phyloP scores from a whole-genome alignment of 2,113 vertebrate species.

The Plestiodon gilberti region DNA sequence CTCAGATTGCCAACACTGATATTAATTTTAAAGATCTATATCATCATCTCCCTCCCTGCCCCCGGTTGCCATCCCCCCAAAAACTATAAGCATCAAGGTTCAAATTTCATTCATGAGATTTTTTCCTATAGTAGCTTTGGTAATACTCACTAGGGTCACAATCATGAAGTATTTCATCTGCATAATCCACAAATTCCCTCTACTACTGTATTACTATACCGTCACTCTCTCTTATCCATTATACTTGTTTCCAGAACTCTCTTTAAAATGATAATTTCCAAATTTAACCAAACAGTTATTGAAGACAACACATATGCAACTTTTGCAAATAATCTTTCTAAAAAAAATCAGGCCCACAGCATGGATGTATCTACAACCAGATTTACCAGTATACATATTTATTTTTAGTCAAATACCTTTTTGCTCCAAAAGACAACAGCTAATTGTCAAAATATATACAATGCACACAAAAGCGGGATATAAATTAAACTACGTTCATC shows the following conservation, averaged over 20 bases:
- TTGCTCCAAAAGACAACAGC: neutral
- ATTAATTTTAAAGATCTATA: too few species aligned
- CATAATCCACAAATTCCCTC: neutral
- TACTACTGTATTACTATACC: neutral
- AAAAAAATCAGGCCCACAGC: neutral
- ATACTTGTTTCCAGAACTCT: neutral
- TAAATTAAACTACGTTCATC: slow-evolving; percentile 1
- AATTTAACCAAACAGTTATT: neutral
- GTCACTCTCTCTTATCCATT: neutral
- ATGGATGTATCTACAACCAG: neutral
- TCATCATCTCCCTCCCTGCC: neutral
- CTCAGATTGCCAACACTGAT: neutral
- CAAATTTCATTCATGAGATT: neutral
- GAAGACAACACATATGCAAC: neutral
- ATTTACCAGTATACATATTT: neutral
- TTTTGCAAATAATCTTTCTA: neutral
- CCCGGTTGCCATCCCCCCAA: neutral
- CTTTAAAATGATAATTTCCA: neutral
- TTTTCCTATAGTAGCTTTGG: neutral
- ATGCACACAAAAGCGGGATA: neutral
- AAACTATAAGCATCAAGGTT: neutral
- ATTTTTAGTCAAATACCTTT: neutral
- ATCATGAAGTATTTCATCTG: neutral
- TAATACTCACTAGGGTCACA: neutral
- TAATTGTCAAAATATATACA: neutral